Percentiles rank a stretch among this genome's conserved stretches.
Evolutionary conservation across 92 coral and sea anemone species (phyloP).

Genomic region (Actinostola sp.): DNA sequence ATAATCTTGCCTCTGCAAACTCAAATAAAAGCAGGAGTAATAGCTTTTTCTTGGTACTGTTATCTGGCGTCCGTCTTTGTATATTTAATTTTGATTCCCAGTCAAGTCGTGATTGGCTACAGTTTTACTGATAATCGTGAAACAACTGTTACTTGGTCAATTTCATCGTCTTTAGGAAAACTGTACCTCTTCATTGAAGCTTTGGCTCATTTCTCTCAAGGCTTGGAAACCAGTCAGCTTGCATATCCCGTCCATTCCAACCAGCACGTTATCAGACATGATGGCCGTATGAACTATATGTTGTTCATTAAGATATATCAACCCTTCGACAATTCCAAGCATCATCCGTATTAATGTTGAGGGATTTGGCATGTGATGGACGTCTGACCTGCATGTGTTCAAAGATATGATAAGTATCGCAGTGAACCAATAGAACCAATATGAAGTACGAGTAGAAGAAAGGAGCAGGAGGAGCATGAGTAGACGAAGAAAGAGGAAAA

Average conservation of each 20-base stretch:
- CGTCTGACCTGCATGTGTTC: slow-evolving; percentile 2
- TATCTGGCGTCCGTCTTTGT: too few species aligned
- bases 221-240: slow-evolving; percentile 24
- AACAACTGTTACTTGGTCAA: neutral
- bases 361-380: slow-evolving; percentile 15
- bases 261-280: slow-evolving; percentile 8
- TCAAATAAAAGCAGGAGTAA: too few species aligned
- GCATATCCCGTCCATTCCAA: slow-evolving; percentile 1
- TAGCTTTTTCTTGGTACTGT: too few species aligned
- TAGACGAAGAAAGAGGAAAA: too few species aligned
- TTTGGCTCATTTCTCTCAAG: slow-evolving; percentile 13
- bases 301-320: neutral
- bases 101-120: neutral
- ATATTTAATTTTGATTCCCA: too few species aligned
- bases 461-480: neutral
- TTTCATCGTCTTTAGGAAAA: neutral
- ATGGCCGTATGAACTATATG: slow-evolving; percentile 11
- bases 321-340: slow-evolving; percentile 16
- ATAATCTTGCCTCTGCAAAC: too few species aligned
- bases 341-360: slow-evolving; percentile 2
- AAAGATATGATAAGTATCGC: neutral
- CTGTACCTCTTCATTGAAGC: slow-evolving; percentile 8
- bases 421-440: neutral
- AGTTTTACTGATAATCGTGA: too few species aligned
- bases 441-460: neutral